Base-by-base conservation (phyloP, 2,888 invertebrate species). In the Dorcus hopei region DNA sequence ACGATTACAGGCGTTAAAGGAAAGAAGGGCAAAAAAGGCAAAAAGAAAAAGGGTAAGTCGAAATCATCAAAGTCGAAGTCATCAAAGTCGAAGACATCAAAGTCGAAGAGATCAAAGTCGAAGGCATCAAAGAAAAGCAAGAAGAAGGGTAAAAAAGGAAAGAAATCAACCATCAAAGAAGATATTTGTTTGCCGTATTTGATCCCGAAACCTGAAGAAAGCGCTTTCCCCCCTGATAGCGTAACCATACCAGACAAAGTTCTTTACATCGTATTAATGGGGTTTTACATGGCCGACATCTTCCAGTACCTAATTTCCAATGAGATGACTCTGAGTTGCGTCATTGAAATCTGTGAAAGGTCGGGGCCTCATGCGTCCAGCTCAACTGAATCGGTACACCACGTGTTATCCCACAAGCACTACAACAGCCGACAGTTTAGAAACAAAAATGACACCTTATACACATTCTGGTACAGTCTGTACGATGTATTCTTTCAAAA, bases 181-280 rank as follows among this genome's bases (percentile, higher is more conserved):
- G 42, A 52, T 42, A 49, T 49, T 9, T 59, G 59, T 33, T 11
- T 38, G 4, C 43, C 47, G 47, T 45, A 42, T 43, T 26, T 52
- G 23, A 52, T 19, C 9, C 16, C 55, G 38, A 38, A 42, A 49
- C 19, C 55, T 9, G 6, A n/a, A 8, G 51, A 45, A 45, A 42
- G 2, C 14, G 23, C 8, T 23, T 11, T 45, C 3, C 16, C 16
- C 23, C 9, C 38, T 8, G 23, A 54, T 39, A 38, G 38, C 19
- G 14, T 43, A 39, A 47, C 49, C 33, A 59, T 59, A 33, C 38
- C 52, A 4, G 11, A 26, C 41, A 41, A 51, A 38, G 42, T 52
- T n/a, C 33, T 59, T 8, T 59, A 49, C 43, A 52, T 59, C 3
- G 52, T 52, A 9, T 49, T 59, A 49, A 39, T 52, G 19, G 59